These are phyloP conservation scores for Copidosoma aretas DNA, from an alignment of 2,888 invertebrate species.

Conservation along the genomic window DNA sequence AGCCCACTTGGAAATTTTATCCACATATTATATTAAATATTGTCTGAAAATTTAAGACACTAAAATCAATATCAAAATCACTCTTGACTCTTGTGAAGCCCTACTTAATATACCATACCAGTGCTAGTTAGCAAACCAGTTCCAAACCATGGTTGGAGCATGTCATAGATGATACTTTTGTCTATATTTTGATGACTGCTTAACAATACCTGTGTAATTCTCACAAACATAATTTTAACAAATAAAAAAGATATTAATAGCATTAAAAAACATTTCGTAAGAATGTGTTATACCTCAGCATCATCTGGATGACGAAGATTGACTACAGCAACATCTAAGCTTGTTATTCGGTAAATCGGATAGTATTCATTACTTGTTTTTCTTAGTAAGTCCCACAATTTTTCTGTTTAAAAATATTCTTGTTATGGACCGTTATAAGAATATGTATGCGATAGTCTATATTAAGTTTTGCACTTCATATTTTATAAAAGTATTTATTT, in stretches of 20 bases:
- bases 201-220: constrained; percentile 50
- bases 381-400: constrained; percentile 45
- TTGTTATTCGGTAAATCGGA: constrained; percentile 50
- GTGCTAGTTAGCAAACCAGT: constrained; percentile 61
- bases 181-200: constrained; percentile 55
- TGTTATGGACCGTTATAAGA: too few species aligned
- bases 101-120: too few species aligned
- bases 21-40: too few species aligned
- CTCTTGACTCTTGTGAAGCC: too few species aligned
- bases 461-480: too few species aligned
- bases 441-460: too few species aligned
- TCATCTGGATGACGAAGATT: constrained; percentile 53
- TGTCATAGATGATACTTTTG: constrained; percentile 59
- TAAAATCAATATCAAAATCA: too few species aligned
- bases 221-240: background rate
- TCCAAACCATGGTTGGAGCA: constrained; percentile 62
- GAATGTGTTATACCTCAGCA: constrained; percentile 44
- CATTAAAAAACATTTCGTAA: background rate
- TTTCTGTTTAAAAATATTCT: constrained; percentile 35
- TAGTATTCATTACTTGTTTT: constrained; percentile 45
- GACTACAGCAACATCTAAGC: constrained; percentile 35
- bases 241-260: background rate
- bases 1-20: too few species aligned
- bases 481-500: too few species aligned
- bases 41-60: too few species aligned